These are phyloP conservation scores for Lithophane ornitopus DNA, from an alignment of 2,888 invertebrate species.

Conservation along the genomic window DNA sequence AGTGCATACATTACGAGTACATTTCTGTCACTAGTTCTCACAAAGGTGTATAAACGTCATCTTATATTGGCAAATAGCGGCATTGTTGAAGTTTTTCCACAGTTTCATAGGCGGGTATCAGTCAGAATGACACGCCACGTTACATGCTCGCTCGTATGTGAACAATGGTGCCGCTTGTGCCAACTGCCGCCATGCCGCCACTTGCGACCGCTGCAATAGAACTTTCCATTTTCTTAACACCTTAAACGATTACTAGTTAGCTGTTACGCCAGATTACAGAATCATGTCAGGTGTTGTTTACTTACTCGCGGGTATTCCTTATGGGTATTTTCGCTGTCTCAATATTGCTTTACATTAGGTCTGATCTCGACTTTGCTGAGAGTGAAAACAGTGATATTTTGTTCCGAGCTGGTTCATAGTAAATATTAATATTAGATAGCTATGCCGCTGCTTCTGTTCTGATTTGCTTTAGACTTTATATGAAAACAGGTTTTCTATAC, in stretches of 20 bases:
- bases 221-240: conserved; percentile 74
- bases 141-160: conserved; percentile 75
- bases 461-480: not conserved
- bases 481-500: not conserved
- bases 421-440: not conserved
- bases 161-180: conserved; percentile 79
- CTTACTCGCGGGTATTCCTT: conserved; percentile 20
- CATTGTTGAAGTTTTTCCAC: conserved; percentile 81
- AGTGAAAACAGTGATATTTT: conserved; percentile 4
- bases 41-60: conserved; percentile 67
- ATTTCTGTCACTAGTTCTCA: conserved; percentile 69
- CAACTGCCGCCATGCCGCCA: conserved; percentile 65
- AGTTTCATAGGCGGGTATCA: conserved; percentile 73
- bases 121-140: conserved; percentile 77
- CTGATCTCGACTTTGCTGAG: not conserved
- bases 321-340: conserved; percentile 13
- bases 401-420: too few species aligned
- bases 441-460: too few species aligned
- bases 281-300: conserved; percentile 42
- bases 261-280: conserved; percentile 56
- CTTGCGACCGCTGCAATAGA: conserved; percentile 64
- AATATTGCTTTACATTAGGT: not conserved
- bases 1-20: conserved; percentile 42
- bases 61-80: conserved; percentile 76
- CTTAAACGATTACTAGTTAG: conserved; percentile 59